Conservation (phyloP, 37 sponge, comb jelly and placozoan genomes). For the Tethya wilhelma region DNA sequence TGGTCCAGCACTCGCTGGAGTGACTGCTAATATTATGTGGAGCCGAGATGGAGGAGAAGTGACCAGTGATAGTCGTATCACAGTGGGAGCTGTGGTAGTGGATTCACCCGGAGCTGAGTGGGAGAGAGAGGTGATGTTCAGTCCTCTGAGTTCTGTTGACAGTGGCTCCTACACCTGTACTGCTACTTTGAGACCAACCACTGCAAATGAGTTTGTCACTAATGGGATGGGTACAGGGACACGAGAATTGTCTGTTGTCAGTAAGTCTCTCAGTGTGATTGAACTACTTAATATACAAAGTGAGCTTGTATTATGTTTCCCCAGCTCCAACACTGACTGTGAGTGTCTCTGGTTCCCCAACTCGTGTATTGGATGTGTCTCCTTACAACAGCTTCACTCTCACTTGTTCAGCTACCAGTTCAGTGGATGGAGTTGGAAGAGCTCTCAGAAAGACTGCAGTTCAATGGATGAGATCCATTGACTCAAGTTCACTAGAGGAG, state of each 20-base stretch:
- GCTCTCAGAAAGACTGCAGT: background rate
- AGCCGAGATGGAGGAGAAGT: background rate
- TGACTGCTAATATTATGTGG: background rate
- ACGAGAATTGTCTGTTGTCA: background rate
- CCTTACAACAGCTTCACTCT: slow-evolving; percentile 22
- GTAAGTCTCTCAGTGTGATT: background rate
- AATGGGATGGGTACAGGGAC: background rate
- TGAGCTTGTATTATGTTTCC: background rate
- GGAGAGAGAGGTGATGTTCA: background rate
- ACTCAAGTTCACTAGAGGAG: background rate
- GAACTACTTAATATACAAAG: background rate
- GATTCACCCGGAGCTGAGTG: background rate
- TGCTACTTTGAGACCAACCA: background rate
- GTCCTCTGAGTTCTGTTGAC: slow-evolving; percentile 4
- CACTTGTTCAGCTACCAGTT: slow-evolving; percentile 1
- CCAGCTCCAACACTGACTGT: background rate
- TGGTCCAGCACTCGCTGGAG: background rate
- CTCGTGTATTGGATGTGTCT: slow-evolving; percentile 9
- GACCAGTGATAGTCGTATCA: background rate
- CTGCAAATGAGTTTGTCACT: background rate
- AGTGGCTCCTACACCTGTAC: background rate
- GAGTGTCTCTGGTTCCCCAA: background rate
- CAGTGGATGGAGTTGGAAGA: background rate
- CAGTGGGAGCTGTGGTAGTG: background rate
- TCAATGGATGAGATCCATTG: background rate